Percentiles rank a stretch among this genome's conserved stretches.
Conservation (phyloP, 2,113 vertebrate genomes). For the Cyanoramphus novaezelandiae region DNA sequence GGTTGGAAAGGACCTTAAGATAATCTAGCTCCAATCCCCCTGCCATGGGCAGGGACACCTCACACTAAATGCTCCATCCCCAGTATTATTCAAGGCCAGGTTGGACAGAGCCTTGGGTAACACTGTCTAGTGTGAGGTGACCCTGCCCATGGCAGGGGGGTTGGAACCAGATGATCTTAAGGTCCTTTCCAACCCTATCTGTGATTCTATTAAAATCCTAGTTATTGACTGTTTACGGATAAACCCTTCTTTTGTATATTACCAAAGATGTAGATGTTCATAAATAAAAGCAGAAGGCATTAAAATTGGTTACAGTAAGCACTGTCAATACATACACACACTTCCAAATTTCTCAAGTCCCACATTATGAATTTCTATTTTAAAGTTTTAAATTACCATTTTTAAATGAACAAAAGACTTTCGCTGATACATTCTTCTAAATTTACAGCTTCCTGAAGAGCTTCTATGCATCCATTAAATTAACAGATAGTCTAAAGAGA, state of each 20-base stretch:
- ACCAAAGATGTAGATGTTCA: not conserved
- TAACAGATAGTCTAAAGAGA: not conserved
- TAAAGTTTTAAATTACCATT: not conserved
- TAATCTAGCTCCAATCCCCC: no score
- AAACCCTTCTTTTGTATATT: not conserved
- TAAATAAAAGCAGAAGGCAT: not conserved
- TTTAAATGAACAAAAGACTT: not conserved
- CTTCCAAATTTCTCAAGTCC: not conserved
- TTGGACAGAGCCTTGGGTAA: not conserved
- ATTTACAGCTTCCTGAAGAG: not conserved
- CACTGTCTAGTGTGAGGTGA: not conserved
- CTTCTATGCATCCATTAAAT: not conserved
- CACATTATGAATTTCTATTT: not conserved
- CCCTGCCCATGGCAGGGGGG: not conserved
- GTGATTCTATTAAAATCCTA: not conserved
- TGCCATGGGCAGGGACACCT: no score
- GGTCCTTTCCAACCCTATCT: not conserved
- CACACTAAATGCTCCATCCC: not conserved
- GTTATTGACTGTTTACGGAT: not conserved
- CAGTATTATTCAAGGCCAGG: not conserved
- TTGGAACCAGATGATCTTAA: not conserved
- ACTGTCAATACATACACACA: no score
- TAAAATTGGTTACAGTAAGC: not conserved
- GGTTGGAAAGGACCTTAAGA: no score
- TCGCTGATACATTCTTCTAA: not conserved